phyloP scores from a whole-genome alignment of 2,888 invertebrate genomes.

The Pterostichus madidus region DNA sequence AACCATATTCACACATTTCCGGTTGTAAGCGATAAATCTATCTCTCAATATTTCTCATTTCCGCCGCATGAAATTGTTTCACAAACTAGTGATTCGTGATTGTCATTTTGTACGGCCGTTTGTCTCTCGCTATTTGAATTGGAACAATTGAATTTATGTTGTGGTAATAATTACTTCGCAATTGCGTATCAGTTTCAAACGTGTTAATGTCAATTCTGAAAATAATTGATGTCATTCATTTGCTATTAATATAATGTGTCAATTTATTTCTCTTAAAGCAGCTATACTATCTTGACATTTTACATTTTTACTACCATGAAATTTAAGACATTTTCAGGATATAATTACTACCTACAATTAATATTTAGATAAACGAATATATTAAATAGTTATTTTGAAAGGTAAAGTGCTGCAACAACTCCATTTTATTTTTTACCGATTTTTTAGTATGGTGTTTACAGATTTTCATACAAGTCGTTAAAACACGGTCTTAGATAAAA shows the following conservation, averaged over 20 bases:
- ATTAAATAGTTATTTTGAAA: no score
- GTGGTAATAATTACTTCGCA: constrained; percentile 48
- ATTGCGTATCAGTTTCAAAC: constrained; percentile 20
- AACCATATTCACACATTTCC: constrained; percentile 48
- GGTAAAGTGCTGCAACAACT: no score
- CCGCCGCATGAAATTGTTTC: constrained; percentile 61
- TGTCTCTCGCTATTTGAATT: constrained; percentile 45
- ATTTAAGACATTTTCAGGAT: no score
- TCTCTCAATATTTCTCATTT: constrained; percentile 65
- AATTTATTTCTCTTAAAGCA: background rate
- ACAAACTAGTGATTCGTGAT: constrained; percentile 57
- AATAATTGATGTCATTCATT: constrained; percentile 15
- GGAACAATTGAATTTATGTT: constrained; percentile 50
- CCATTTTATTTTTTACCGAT: no score
- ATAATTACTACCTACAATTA: no score
- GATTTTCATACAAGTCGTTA: no score
- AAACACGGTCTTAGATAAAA: no score
- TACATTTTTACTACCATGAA: no score
- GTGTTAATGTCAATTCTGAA: background rate
- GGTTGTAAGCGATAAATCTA: constrained; percentile 61
- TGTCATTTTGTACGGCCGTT: constrained; percentile 54
- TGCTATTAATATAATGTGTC: background rate
- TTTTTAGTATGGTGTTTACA: no score
- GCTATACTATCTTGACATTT: no score
- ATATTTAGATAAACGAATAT: no score